phyloP scores from a whole-genome alignment of 92 coral and sea anemone species.

The Chrysogorgia sp. region DNA sequence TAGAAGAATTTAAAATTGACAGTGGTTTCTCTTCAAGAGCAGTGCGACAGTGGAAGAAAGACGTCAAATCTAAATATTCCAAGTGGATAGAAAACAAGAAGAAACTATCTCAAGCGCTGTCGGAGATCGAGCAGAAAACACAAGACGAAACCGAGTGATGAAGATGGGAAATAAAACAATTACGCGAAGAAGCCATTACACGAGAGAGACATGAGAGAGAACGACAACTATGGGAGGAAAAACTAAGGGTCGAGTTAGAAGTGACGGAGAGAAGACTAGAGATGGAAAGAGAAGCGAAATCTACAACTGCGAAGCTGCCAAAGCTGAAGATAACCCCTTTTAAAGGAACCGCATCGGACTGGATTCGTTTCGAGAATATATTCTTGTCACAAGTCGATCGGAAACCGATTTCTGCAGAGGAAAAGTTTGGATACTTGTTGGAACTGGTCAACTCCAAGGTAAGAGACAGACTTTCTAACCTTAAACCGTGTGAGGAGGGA shows the following conservation, averaged over 20 bases:
- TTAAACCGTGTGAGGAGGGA: constrained; percentile 6
- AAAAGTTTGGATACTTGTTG: constrained; percentile 62
- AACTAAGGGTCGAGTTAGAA: constrained; percentile 29
- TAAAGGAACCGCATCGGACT: no score
- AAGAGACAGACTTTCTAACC: constrained; percentile 47
- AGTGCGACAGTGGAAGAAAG: constrained; percentile 55
- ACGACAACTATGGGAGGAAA: constrained; percentile 45
- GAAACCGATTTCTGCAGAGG: constrained; percentile 52
- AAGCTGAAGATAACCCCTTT: constrained; percentile 58
- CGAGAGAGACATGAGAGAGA: constrained; percentile 14
- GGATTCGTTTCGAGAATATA: constrained; percentile 49
- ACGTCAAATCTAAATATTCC: constrained; percentile 21
- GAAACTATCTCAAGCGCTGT: no score
- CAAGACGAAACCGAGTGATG: constrained; percentile 4
- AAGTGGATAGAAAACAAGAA: no score
- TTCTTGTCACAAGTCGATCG: constrained; percentile 51
- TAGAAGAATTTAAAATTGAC: constrained; percentile 45
- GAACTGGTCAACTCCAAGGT: constrained; percentile 54
- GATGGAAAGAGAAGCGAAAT: constrained; percentile 44
- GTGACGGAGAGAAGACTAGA: constrained; percentile 51
- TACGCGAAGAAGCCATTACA: neutral
- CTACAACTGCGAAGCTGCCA: constrained; percentile 37
- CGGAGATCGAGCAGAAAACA: constrained; percentile 20
- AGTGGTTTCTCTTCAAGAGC: constrained; percentile 28
- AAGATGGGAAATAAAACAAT: constrained; percentile 13